Evolutionary conservation across 2,888 invertebrate species (phyloP), one percentile per base, ranked within the genome.

Genomic region (Euzophera pinguis): DNA sequence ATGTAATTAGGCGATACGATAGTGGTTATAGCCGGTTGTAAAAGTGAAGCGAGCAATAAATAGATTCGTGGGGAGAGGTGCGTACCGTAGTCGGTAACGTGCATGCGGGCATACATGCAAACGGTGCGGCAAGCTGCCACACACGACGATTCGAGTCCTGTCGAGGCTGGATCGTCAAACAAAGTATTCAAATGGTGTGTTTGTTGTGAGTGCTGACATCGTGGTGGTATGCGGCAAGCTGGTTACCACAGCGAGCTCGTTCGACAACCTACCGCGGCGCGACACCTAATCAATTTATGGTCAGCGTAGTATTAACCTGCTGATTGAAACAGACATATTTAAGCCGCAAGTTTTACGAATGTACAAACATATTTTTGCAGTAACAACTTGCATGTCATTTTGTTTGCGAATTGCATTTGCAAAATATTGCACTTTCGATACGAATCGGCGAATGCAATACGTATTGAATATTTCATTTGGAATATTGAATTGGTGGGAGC

Each of bases 381-480:
- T 45, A 45, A 45, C 45, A 45, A 45, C 48, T 54, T 37, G 45
- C 22, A 22, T 52, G 53, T 56, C 53, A 59, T 60, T 61, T 67
- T 68, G 63, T 65, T 65, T 67, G 61, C 65, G 58, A 55, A 55
- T 58, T 49, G 61, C 58, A 62, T 61, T 56, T 61, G 62, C 63
- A 71, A 72, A 69, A 72, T 67, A 70, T 68, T 68, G 65, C 69
- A 67, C 65, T 72, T 69, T 67, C 69, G 68, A 71, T 75, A 69
- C 67, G 68, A 69, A 73, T 73, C 69, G 67, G 61, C 65, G 69
- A 71, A 71, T 73, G 71, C 72, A 69, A 71, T 64, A 64, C 64
- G 69, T 74, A 75, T 77, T 82, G 80, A 79, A 84, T 81, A 79
- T 82, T 81, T 76, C 76, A 81, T 76, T 73, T 73, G 67, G 68